A percentile compares a stretch with the other conserved stretches of the same genome.
These are phyloP conservation scores for Falco rusticolus DNA, from an alignment of 2,797 vertebrate species.

Conservation along the genomic window DNA sequence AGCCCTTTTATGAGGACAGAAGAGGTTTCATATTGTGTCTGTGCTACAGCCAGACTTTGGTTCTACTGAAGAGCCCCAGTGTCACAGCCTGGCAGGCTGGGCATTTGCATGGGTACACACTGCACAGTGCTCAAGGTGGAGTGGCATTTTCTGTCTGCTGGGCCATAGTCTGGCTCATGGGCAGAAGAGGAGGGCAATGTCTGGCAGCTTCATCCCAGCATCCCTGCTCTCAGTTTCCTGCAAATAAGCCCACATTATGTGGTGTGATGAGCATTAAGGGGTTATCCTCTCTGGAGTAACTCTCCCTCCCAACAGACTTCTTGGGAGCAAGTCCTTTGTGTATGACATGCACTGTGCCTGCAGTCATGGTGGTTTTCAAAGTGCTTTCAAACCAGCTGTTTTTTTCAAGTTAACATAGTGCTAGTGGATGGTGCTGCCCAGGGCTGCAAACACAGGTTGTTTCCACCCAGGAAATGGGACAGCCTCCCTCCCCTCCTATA, in stretches of 20 bases:
- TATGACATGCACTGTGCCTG: neutral
- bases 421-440: neutral
- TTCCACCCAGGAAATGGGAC: neutral
- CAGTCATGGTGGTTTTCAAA: neutral
- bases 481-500: neutral
- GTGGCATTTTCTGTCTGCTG: neutral
- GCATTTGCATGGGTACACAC: rapidly evolving
- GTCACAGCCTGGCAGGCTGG: neutral
- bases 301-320: neutral
- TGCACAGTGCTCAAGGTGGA: neutral
- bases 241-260: neutral
- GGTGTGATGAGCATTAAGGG: neutral
- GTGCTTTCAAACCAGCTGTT: neutral
- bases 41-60: neutral
- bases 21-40: neutral
- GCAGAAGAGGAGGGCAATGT: neutral
- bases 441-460: neutral
- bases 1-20: neutral
- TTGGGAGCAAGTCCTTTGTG: neutral
- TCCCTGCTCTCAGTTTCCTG: neutral
- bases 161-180: rapidly evolving
- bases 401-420: neutral
- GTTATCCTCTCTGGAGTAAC: neutral
- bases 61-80: neutral
- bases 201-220: neutral